Conservation (phyloP, 1,140 invertebrate species). For the Aphelinus atriplicis region DNA sequence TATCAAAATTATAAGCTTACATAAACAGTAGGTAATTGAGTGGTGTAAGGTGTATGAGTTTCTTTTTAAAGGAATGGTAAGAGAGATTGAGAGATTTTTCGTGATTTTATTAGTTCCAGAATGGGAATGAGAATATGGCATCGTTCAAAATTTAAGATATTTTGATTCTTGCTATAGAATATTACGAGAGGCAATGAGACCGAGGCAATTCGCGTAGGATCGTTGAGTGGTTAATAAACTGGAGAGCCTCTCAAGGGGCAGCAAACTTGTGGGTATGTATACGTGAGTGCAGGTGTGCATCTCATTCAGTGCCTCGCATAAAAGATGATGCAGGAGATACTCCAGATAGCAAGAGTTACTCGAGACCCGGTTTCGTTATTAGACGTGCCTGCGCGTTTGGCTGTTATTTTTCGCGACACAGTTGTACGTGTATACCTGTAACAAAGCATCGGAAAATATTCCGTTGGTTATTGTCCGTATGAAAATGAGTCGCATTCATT, state of each 20-base stretch:
- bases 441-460: background rate
- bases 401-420: background rate
- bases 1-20: no score
- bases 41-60: no score
- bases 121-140: no score
- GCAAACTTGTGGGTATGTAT: background rate
- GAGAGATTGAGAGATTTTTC: no score
- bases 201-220: background rate
- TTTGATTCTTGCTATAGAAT: no score
- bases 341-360: slow-evolving; percentile 10
- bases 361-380: background rate
- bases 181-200: background rate
- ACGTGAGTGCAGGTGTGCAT: slow-evolving; percentile 15
- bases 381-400: background rate
- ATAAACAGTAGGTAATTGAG: no score
- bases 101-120: no score
- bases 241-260: slow-evolving; percentile 1
- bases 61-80: no score
- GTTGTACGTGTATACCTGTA: background rate
- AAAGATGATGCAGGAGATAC: slow-evolving; percentile 4
- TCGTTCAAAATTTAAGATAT: no score
- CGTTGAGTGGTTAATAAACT: background rate
- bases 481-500: no score
- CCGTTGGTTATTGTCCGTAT: no score
- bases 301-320: slow-evolving; percentile 15